These are phyloP conservation scores for Acanthisitta chloris DNA, from an alignment of 2,113 vertebrate genomes.

Conservation along the genomic window DNA sequence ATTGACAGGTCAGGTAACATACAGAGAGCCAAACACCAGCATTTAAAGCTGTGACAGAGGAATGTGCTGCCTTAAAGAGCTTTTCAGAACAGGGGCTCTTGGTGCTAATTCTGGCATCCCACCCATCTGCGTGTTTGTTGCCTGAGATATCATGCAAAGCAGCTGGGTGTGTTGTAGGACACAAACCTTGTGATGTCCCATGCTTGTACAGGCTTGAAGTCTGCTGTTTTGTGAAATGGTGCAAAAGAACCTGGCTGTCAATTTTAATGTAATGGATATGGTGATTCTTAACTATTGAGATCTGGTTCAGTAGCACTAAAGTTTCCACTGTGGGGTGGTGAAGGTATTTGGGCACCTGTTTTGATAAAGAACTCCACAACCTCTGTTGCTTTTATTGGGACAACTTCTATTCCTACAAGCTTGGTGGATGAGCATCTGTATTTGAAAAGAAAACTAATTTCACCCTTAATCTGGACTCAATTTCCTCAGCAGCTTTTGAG, in stretches of 20 bases:
- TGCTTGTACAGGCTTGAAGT: background rate
- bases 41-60: background rate
- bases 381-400: background rate
- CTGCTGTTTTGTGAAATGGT: background rate
- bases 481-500: background rate
- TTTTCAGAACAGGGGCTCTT: background rate
- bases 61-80: background rate
- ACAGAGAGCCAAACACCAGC: background rate
- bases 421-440: background rate
- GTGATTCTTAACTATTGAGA: background rate
- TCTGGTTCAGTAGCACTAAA: background rate
- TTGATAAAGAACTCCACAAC: background rate
- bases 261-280: background rate
- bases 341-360: background rate
- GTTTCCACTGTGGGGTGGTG: background rate
- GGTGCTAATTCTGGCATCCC: background rate
- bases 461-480: background rate
- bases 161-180: background rate
- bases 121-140: background rate
- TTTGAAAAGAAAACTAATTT: background rate
- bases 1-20: background rate
- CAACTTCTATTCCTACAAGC: background rate
- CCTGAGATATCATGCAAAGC: background rate
- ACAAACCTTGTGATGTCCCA: background rate
- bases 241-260: background rate